Evolutionary conservation across 2,797 vertebrate species (phyloP), one percentile per base, ranked within the genome.

Genomic region (Chaetophractus vellerosus): DNA sequence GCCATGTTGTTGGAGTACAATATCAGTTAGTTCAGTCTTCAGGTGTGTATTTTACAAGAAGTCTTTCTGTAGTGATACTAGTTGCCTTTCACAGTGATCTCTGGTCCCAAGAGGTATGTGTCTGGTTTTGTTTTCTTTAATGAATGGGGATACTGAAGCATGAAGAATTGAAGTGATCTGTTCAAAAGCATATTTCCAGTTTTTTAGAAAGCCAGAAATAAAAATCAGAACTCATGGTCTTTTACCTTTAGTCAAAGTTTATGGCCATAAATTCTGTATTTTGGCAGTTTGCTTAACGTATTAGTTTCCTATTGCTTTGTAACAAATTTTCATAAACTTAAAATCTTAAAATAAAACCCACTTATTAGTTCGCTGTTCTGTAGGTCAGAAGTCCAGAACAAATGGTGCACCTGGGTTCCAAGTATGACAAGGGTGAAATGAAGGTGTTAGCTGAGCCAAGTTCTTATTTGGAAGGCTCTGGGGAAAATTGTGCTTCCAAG

Each of bases 171-270:
- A 87, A 84, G 6, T 76, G n/a, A 74, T 95, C 79, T 93, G 33
- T 52, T 96, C 45, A 92, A 86, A 91, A 91, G 85, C 6, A 63
- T 91, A 41, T 14, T 80, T 93, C 14, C 19, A 50, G 33, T 78
- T 63, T 90, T 91, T 81, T 75, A 68, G 72, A 11, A 68, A 93
- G 9, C 45, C 21, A 50, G 48, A 91, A 93, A 72, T 74, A 81
- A 93, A 83, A 83, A 48, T 83, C 31, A 93, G 55, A 71, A 87
- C 57, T 89, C 11, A 38, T 38, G 38, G 33, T 80, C 18, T 94
- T 94, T 93, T 94, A 85, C 45, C 31, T 90, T 96, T 68, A 92
- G 36, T 69, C 68, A 33, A 66, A 93, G n/a, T 84, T 95, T n/a
- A 66, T 94, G 83, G 48, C 41, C 41, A 63, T 92, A 87, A 71